A percentile compares a stretch with the other conserved stretches of the same genome.
Evolutionary conservation across 2,888 invertebrate species (phyloP).

Genomic region (Caenorhabditis imperialis): DNA sequence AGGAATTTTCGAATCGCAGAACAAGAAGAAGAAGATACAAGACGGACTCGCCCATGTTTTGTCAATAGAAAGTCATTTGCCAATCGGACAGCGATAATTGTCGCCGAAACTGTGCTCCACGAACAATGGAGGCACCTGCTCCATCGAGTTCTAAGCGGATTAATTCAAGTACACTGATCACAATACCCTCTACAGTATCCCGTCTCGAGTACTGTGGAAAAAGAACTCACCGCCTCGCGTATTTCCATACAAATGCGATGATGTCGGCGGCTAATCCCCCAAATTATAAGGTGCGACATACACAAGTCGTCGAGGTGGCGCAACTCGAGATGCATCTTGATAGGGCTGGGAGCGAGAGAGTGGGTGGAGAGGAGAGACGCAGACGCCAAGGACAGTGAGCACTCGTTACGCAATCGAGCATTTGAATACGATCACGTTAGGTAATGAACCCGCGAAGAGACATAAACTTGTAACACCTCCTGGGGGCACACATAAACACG

Average conservation of each 20-base stretch:
- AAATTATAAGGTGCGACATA: conserved; percentile 55
- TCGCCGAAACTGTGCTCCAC: too few species aligned
- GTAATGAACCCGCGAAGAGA: conserved; percentile 22
- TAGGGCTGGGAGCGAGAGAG: conserved; percentile 5
- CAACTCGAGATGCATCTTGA: conserved; percentile 37
- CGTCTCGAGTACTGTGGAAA: conserved; percentile 10
- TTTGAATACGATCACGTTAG: conserved; percentile 39
- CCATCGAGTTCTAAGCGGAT: conserved; percentile 7
- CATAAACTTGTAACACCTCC: conserved; percentile 44
- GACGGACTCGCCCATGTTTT: too few species aligned
- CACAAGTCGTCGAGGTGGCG: conserved; percentile 49
- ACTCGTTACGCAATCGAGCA: conserved; percentile 34
- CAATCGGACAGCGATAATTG: too few species aligned
- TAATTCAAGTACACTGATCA: conserved; percentile 22
- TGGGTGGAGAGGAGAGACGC: conserved; percentile 3
- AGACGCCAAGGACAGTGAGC: conserved; percentile 48
- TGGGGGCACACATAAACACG: conserved; percentile 23
- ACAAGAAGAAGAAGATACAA: too few species aligned
- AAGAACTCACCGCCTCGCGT: conserved; percentile 29
- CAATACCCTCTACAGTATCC: conserved; percentile 14
- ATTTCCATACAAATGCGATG: conserved; percentile 48
- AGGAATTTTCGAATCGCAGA: too few species aligned
- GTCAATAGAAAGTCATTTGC: too few species aligned
- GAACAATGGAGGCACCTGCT: conserved; percentile 24
- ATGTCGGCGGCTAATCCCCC: conserved; percentile 52